Evolutionary conservation across 2,113 vertebrate species (phyloP), one percentile per base, ranked within the genome.

Genomic region (Silurus glanis): DNA sequence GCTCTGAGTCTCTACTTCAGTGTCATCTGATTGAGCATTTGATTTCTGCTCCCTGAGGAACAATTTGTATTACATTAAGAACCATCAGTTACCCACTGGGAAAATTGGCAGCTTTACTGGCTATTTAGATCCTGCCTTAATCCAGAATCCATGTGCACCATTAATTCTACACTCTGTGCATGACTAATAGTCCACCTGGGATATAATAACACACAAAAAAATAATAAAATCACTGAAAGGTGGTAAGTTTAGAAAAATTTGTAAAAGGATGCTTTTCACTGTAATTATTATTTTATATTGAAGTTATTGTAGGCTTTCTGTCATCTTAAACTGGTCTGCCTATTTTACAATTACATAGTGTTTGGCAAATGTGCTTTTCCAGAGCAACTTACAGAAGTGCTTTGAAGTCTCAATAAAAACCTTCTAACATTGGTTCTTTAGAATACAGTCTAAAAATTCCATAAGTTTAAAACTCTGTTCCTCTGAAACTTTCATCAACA

Each of bases 21-120:
- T 51, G 49, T 74, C 78, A 72, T 80, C 76, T 59, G 64, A 69
- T 71, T n/a, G 7, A 23, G 58, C 14, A 49, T 69, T 45, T 80
- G 79, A 85, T 45, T 80, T 64, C 59, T 4, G 6, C 19, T 61
- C 76, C 85, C 69, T 66, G 6, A 12, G 85, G 85, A 88, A 89
- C 51, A 23, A 66, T 79, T 87, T 84, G 56, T 76, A 72, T 62
- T 86, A 82, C 12, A 83, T 89, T 86, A 85, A 75, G 74, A 80
- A 67, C 84, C 80, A 88, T 92, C 83, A 82, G 84, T 89, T 78
- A 81, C 87, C 87, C 89, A 28, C 58, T 2, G n/a, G 83, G 91
- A 87, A 89, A 87, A 87, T 25, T 90, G 89, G 82, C 72, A 89
- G 90, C 83, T 83, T 84, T 86, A 64, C 83, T 86, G 84, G 88